A percentile compares a stretch with the other conserved stretches of the same genome.
phyloP scores from a whole-genome alignment of 2,888 invertebrate species.

The Heteropelma amictum region DNA sequence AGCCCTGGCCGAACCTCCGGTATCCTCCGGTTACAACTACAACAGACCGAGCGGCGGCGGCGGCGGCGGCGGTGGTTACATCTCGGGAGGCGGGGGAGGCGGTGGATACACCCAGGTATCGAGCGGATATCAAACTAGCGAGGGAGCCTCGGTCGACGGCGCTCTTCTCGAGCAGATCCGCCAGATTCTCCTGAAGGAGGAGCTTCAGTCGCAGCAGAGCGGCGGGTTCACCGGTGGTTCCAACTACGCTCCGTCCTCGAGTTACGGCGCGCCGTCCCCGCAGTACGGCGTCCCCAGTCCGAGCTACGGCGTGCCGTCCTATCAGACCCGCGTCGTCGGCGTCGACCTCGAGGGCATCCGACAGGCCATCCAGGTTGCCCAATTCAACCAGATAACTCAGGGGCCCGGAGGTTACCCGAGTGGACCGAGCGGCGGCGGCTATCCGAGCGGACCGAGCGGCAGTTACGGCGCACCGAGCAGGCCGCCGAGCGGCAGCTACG shows the following conservation, averaged over 20 bases:
- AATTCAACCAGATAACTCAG: slow-evolving; percentile 85
- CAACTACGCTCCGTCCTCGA: slow-evolving; percentile 74
- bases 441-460: slow-evolving; percentile 78
- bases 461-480: slow-evolving; percentile 79
- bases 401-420: slow-evolving; percentile 72
- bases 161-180: slow-evolving; percentile 90
- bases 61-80: slow-evolving; percentile 74
- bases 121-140: slow-evolving; percentile 88
- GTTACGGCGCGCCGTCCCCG: slow-evolving; percentile 81
- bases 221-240: slow-evolving; percentile 78
- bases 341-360: slow-evolving; percentile 92
- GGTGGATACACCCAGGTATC: slow-evolving; percentile 87
- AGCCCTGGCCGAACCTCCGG: slow-evolving; percentile 86
- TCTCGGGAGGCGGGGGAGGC: slow-evolving; percentile 76
- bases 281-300: slow-evolving; percentile 85
- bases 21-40: slow-evolving; percentile 76
- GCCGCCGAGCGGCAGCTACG: slow-evolving; percentile 86
- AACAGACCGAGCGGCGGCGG: slow-evolving; percentile 83
- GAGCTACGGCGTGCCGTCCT: slow-evolving; percentile 83
- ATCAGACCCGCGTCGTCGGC: slow-evolving; percentile 85
- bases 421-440: slow-evolving; percentile 76
- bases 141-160: slow-evolving; percentile 90
- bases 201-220: slow-evolving; percentile 82
- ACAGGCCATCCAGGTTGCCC: slow-evolving; percentile 92
- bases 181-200: slow-evolving; percentile 91